A percentile compares a stretch with the other conserved stretches of the same genome.
These are phyloP conservation scores for Neopelma chrysocephalum DNA, from an alignment of 2,797 vertebrate species.

Conservation along the genomic window DNA sequence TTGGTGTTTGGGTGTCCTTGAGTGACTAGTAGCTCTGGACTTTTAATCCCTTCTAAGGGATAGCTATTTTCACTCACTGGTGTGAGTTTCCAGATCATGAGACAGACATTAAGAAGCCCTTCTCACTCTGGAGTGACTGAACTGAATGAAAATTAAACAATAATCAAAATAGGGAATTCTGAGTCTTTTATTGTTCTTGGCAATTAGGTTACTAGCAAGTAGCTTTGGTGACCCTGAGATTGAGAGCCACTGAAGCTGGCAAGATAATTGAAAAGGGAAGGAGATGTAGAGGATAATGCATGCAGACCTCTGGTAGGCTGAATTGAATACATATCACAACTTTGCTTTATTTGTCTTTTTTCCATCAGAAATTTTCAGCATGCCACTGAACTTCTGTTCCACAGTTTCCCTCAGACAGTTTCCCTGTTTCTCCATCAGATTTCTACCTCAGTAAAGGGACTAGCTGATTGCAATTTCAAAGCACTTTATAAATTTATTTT, in stretches of 20 bases:
- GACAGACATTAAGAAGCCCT: not conserved
- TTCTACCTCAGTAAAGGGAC: not conserved
- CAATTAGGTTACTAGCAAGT: not conserved
- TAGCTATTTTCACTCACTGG: not conserved
- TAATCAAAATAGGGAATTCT: not conserved
- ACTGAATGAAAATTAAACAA: conserved; percentile 14
- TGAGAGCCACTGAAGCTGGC: not conserved
- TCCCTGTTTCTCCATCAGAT: not conserved
- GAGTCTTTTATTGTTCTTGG: not conserved
- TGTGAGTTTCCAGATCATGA: not conserved
- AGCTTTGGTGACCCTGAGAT: not conserved
- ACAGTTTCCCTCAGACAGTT: not conserved
- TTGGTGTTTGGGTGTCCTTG: not conserved
- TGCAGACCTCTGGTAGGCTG: not conserved
- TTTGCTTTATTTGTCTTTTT: not conserved
- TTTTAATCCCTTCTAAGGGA: not conserved
- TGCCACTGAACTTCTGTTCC: not conserved
- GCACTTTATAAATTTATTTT: not conserved
- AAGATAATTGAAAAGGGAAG: conserved; percentile 15
- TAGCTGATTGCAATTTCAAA: not conserved
- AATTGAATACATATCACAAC: not conserved
- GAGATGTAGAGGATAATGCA: not conserved
- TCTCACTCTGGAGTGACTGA: not conserved
- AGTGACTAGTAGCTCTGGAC: not conserved
- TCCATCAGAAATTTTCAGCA: not conserved